These are phyloP conservation scores for Ophiodon elongatus DNA, from an alignment of 2,113 vertebrate genomes.

Conservation along the genomic window DNA sequence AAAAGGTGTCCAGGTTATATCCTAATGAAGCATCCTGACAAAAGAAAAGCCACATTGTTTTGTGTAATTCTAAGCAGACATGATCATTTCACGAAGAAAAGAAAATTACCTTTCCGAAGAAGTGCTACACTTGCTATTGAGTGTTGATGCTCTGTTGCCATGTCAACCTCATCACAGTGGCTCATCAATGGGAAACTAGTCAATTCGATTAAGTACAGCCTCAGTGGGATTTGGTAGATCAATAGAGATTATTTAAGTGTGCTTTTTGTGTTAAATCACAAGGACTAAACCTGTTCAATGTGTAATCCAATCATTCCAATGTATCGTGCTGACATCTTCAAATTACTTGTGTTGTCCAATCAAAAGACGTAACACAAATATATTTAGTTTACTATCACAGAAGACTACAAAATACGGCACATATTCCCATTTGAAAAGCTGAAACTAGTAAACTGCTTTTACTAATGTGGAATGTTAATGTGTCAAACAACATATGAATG, in stretches of 20 bases:
- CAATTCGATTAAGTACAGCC: conserved; percentile 2
- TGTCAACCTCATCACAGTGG: conserved; percentile 47
- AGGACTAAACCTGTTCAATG: background rate
- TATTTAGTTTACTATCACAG: background rate
- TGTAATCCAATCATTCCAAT: background rate
- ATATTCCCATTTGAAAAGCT: background rate
- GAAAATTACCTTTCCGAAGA: conserved; percentile 36
- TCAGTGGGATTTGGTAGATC: conserved; percentile 15
- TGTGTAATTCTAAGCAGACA: conserved; percentile 25
- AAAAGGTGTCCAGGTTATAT: conserved; percentile 26
- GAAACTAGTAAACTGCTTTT: background rate
- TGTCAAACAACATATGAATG: background rate
- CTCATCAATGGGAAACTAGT: conserved; percentile 35
- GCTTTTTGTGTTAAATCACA: conserved; percentile 6
- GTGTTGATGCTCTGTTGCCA: conserved; percentile 48
- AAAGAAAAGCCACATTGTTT: conserved; percentile 18
- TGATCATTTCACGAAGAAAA: conserved; percentile 47
- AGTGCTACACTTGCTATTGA: background rate
- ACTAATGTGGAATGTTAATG: background rate
- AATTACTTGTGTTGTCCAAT: no score
- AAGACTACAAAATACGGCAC: background rate
- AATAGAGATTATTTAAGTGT: background rate
- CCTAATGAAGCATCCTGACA: conserved; percentile 50
- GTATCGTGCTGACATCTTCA: background rate
- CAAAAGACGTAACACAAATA: background rate